These are phyloP conservation scores for Characodon lateralis DNA, from an alignment of 2,797 vertebrate species.

Conservation along the genomic window DNA sequence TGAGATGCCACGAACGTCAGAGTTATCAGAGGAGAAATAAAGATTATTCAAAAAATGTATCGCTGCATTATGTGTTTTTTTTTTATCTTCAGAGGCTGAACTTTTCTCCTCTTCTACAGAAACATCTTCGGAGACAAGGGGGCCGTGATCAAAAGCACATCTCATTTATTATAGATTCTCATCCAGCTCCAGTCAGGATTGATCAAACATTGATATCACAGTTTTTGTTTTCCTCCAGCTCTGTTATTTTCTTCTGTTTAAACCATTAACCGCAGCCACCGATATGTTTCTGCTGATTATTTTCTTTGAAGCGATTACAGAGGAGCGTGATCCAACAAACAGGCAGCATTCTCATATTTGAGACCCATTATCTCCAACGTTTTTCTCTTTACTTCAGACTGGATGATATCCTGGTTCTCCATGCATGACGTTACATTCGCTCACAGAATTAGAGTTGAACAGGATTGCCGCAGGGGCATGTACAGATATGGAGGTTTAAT, in stretches of 20 bases:
- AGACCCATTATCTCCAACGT: conserved; percentile 30
- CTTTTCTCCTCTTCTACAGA: neutral
- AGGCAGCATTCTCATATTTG: conserved; percentile 15
- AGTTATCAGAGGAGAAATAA: conserved; percentile 55
- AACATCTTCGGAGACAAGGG: neutral
- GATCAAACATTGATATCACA: conserved; percentile 46
- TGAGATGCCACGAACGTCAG: conserved; percentile 30
- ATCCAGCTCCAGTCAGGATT: conserved; percentile 5
- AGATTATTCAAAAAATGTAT: conserved; percentile 19
- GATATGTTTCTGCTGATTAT: conserved; percentile 24
- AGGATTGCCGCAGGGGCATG: neutral
- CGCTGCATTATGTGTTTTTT: neutral
- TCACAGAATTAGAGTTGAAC: conserved; percentile 10
- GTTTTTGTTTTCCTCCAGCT: conserved; percentile 26
- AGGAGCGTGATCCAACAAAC: conserved; percentile 12
- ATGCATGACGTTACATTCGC: conserved; percentile 11
- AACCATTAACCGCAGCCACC: neutral
- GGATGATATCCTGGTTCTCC: conserved; percentile 32
- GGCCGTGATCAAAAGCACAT: conserved; percentile 32
- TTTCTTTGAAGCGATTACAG: conserved; percentile 39
- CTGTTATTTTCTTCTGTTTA: conserved; percentile 6
- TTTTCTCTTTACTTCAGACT: conserved; percentile 14
- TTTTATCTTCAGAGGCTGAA: conserved; percentile 19
- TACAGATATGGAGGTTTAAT: neutral
- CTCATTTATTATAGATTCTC: conserved; percentile 21